These are phyloP conservation scores for human DNA, from an alignment of 2,113 vertebrate genomes.

Conservation along the genomic window DNA sequence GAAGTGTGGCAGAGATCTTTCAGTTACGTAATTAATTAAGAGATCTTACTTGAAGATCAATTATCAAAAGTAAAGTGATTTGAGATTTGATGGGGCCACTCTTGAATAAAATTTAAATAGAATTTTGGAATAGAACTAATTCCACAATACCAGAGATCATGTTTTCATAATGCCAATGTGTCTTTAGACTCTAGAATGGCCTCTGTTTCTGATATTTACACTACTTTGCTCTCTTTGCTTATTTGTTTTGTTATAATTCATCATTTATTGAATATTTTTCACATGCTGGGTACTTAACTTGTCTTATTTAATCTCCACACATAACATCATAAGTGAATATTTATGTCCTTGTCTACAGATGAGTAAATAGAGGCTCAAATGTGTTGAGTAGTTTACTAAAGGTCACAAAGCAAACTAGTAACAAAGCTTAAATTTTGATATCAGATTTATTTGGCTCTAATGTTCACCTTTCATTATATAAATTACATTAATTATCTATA, in stretches of 20 bases:
- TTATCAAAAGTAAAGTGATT: conserved; percentile 38
- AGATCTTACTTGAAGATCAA: neutral
- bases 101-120: conserved; percentile 8
- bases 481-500: neutral
- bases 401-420: neutral
- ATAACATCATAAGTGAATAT: neutral
- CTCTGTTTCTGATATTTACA: neutral
- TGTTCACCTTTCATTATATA: neutral
- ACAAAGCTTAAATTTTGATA: neutral
- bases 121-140: neutral
- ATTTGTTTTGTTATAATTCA: conserved; percentile 4
- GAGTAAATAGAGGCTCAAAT: neutral
- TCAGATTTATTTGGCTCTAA: neutral
- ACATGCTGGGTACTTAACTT: neutral
- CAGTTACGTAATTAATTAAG: neutral
- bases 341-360: neutral
- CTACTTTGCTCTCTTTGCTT: neutral
- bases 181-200: neutral
- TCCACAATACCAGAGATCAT: neutral
- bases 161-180: neutral
- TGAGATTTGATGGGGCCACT: neutral
- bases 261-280: neutral
- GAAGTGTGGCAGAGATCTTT: neutral
- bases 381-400: neutral
- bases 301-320: neutral